Base-by-base conservation (phyloP, 2,888 invertebrate species). In the Tanypteryx hageni region DNA sequence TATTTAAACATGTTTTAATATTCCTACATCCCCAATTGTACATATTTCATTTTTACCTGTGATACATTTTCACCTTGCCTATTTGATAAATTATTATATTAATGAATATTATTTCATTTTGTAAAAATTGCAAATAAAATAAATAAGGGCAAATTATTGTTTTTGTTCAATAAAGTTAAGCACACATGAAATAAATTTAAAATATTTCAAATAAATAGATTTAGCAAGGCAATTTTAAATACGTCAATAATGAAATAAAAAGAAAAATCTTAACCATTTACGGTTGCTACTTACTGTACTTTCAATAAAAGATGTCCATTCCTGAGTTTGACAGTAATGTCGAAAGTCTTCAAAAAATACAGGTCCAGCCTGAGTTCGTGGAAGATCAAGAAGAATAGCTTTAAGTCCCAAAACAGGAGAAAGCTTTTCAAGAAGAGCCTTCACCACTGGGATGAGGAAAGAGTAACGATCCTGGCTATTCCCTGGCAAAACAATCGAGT, bases 311-410 rank as follows among this genome's bases (percentile, higher is more conserved):
- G 94, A 94, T 7, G 94, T 95, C 96, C 96, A 97, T 93, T 96
- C 96, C 92, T 95, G 95, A 86, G 95, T 95, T 7, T 95, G 95
- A 93, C 95, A 95, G 94, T 96, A 96, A 93, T 95, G 95, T 94
- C 96, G 96, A 94, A 96, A 97, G 94, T 96, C 96, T 93, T 96
- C 96, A 94, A 96, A 96, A 94, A 97, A 96, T 0, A 96, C 95
- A 0, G 96, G 96, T 1, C 96, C 96, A 18, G 96, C 95, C 14
- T 95, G 95, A 2, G 96, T 96, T 9, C 95, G 95, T 0, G 96
- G 96, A 84, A 96, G 94, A 93, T 95, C 95, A 0, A 96, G 95
- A 76, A 96, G 93, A 16, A 94, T 93, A 82, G 95, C 95, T 27
- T 93, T 92, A 27, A 94, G 93, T 92, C 93, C 93, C 13, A 94